A percentile compares a stretch with the other conserved stretches of the same genome.
Evolutionary conservation across 2,113 vertebrate genomes (phyloP).

Genomic region (Semnopithecus entellus): DNA sequence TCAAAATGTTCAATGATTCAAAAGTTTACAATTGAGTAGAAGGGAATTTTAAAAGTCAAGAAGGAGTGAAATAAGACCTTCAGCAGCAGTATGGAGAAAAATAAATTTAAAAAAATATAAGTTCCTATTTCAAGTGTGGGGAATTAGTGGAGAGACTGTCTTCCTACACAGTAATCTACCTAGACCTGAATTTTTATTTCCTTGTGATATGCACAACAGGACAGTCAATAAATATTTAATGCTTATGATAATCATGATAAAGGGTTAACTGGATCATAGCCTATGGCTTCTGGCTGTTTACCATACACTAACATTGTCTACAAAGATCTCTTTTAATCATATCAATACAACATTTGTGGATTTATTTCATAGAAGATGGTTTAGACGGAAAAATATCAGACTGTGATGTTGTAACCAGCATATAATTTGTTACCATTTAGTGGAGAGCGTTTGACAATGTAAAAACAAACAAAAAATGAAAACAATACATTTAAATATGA

Average conservation of each 20-base stretch:
- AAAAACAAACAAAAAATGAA: slow-evolving; percentile 9
- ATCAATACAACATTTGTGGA: not conserved
- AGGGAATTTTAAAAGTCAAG: not conserved
- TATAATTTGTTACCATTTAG: slow-evolving; percentile 23
- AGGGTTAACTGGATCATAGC: not conserved
- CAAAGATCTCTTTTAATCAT: not conserved
- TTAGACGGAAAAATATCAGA: not conserved
- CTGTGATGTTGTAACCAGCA: not conserved
- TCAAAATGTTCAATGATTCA: not conserved
- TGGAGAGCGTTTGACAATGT: not conserved
- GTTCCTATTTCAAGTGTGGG: slow-evolving; percentile 40
- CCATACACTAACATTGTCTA: not conserved
- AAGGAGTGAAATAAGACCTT: not conserved
- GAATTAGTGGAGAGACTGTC: not conserved
- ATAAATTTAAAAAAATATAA: not conserved
- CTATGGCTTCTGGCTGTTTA: not conserved
- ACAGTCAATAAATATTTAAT: not conserved
- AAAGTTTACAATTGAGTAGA: not conserved
- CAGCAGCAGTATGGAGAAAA: not conserved
- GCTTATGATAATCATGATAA: not conserved
- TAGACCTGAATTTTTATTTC: not conserved
- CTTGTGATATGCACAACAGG: not conserved
- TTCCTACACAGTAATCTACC: not conserved
- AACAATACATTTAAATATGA: not conserved
- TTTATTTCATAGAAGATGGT: not conserved